These are phyloP conservation scores for Gasteruption jaculator DNA, from an alignment of 2,888 invertebrate species.

Conservation along the genomic window DNA sequence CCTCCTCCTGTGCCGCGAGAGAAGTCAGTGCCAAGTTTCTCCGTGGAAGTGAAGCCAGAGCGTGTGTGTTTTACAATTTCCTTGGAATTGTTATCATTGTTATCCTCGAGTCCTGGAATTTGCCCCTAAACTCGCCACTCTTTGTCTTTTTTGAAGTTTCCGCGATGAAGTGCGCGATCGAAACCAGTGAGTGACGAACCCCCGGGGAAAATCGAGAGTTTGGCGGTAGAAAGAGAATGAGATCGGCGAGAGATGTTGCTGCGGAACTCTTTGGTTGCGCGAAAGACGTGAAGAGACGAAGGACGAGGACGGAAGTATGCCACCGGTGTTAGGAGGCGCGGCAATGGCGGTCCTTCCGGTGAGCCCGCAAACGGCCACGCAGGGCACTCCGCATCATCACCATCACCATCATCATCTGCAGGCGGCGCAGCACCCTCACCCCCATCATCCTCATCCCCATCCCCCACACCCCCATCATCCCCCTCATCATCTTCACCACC, in stretches of 20 bases:
- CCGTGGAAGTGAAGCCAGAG: slow-evolving; percentile 7
- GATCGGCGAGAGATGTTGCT: neutral
- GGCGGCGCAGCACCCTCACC: slow-evolving; percentile 20
- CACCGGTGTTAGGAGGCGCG: slow-evolving; percentile 51
- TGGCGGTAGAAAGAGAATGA: no score
- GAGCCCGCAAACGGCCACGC: slow-evolving; percentile 50
- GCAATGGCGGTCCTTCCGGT: slow-evolving; percentile 52
- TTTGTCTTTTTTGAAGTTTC: neutral
- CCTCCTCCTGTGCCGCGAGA: slow-evolving; percentile 24
- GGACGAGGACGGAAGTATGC: slow-evolving; percentile 41
- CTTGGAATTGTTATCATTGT: no score
- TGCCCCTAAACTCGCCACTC: neutral
- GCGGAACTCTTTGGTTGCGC: neutral
- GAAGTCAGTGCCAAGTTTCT: neutral
- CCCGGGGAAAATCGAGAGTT: neutral
- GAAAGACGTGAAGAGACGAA: no score
- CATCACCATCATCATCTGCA: slow-evolving; percentile 26
- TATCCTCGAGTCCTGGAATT: neutral
- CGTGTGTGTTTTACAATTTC: slow-evolving; percentile 7
- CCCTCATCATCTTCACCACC: slow-evolving; percentile 23
- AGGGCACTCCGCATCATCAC: slow-evolving; percentile 43
- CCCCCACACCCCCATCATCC: slow-evolving; percentile 9
- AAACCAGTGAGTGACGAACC: neutral
- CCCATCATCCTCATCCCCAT: slow-evolving; percentile 8
- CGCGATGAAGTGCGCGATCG: slow-evolving; percentile 4